Percentiles rank a stretch among this genome's conserved stretches.
Evolutionary conservation across 2,797 vertebrate genomes (phyloP).

Genomic region (Coccyzus lansbergi): DNA sequence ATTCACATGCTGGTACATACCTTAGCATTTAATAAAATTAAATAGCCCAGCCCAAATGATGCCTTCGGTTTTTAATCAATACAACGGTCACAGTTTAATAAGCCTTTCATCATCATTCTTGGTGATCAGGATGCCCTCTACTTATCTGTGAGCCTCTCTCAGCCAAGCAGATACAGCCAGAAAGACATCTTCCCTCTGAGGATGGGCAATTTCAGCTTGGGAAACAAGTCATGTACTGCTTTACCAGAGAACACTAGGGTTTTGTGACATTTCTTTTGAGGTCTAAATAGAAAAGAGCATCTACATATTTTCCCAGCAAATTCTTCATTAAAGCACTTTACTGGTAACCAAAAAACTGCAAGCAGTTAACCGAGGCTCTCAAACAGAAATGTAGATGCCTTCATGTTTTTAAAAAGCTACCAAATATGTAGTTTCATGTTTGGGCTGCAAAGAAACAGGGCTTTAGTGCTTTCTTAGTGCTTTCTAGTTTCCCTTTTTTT

Average conservation of each 20-base stretch:
- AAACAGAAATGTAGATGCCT: background rate
- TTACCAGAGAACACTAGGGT: background rate
- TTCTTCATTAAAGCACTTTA: background rate
- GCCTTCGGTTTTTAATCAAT: background rate
- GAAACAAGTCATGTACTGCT: background rate
- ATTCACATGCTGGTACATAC: background rate
- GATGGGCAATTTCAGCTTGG: background rate
- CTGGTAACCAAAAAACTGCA: background rate
- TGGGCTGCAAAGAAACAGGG: background rate
- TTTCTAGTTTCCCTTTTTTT: background rate
- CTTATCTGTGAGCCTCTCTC: background rate
- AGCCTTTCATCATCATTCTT: background rate
- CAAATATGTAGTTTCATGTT: background rate
- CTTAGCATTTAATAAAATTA: constrained; percentile 14
- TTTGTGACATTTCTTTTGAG: background rate
- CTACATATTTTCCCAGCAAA: background rate
- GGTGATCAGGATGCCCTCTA: background rate
- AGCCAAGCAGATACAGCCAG: background rate
- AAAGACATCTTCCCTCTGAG: background rate
- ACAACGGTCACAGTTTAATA: background rate
- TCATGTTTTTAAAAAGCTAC: background rate
- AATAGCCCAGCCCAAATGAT: background rate
- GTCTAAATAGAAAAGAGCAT: background rate
- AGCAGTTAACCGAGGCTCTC: background rate
- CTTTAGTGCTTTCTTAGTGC: background rate